Base-by-base conservation (phyloP, 1,140 invertebrate species). In the Penaeus vannamei region DNA sequence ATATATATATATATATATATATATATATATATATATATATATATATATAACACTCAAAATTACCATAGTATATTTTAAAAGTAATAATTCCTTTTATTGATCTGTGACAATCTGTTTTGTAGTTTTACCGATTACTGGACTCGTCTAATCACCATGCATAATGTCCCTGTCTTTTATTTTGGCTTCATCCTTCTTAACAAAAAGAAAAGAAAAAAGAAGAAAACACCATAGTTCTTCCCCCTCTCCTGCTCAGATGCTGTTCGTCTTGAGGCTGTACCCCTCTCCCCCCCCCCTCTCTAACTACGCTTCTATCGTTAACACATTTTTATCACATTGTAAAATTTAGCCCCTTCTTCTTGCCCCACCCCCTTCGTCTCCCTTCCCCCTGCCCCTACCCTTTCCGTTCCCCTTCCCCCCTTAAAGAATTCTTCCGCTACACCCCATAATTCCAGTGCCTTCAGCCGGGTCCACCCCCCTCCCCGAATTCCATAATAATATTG, bases 401-500 rank as follows among this genome's bases (percentile, higher is more conserved):
- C 36, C 36, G 19, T 1, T 7, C 60, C 12, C 60, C 32, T 60
- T 32, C 81, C 81, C 32, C 36, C 53, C 53, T 17, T 53, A 17
- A 53, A 53, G 53, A 53, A 53, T 84, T 32, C 60, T 23, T n/a
- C 81, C 59, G 46, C 60, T 29, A 60, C 81, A 61, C 81, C 81
- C 32, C 36, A 84, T 60, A 62, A 61, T 36, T 61, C n/a, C 46
- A 14, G 46, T 1, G n/a, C 81, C 36, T 84, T 23, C 26, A 29
- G 53, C 81, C 46, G 46, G 46, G 46, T 53, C 46, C 32, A 10
- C 29, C 53, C 53, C 81, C 60, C 26, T 14, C 81, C 29, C 29
- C 81, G 12, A 26, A 72, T 72, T 72, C 66, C 66, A 84, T 84
- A 84, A 60, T 84, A 62, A 60, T 32, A 62, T 61, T 61, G 81